phyloP scores from a whole-genome alignment of 2,797 vertebrate genomes.

The Coendou prehensilis region DNA sequence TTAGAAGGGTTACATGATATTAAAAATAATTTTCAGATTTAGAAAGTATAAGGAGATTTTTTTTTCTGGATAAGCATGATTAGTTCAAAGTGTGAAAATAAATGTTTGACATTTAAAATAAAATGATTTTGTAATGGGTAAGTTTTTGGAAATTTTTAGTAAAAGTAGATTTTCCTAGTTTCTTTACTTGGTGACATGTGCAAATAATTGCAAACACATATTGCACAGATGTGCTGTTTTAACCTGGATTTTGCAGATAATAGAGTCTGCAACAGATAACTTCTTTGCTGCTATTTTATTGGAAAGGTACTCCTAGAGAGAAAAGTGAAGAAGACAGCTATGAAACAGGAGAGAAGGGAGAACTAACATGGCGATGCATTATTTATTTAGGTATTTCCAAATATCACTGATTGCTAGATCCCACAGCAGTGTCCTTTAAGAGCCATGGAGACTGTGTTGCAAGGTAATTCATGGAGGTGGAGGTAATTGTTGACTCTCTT shows the following conservation, averaged over 20 bases:
- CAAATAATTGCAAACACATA: not conserved
- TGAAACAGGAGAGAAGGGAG: not conserved
- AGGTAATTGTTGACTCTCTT: not conserved
- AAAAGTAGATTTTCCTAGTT: slow-evolving; percentile 34
- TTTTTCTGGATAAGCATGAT: not conserved
- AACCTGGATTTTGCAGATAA: not conserved
- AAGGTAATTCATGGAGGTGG: not conserved
- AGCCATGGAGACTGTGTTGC: not conserved
- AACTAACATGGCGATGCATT: not conserved
- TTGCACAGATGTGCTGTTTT: not conserved
- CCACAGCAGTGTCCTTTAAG: not conserved
- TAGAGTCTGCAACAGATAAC: not conserved
- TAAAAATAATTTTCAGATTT: not conserved
- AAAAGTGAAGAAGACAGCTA: not conserved
- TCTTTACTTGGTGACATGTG: not conserved
- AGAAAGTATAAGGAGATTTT: not conserved
- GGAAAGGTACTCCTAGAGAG: not conserved
- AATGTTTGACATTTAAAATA: not conserved
- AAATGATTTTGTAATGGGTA: not conserved
- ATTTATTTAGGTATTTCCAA: not conserved
- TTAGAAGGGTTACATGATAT: not conserved
- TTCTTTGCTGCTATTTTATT: not conserved
- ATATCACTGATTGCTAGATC: not conserved
- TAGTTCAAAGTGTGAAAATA: slow-evolving; percentile 3
- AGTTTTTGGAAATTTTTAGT: not conserved